These are phyloP conservation scores for Cepaea hortensis DNA, from an alignment of 2,888 invertebrate genomes.

Conservation along the genomic window DNA sequence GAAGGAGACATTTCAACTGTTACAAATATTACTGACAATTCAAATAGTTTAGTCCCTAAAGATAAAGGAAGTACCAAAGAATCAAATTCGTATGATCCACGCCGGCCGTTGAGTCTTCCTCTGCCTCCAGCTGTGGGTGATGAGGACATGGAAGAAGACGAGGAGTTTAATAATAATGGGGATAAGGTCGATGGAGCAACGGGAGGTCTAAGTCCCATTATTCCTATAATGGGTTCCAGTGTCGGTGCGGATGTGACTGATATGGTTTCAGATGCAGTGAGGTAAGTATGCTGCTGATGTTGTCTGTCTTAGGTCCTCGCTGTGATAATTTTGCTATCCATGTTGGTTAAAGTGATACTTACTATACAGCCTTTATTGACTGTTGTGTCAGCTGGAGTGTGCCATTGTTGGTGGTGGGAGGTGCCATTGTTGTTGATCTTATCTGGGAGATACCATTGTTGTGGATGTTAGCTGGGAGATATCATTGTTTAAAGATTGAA, in stretches of 20 bases:
- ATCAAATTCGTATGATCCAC: constrained; percentile 15
- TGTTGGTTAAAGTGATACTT: too few species aligned
- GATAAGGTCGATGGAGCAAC: neutral
- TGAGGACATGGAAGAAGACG: constrained; percentile 43
- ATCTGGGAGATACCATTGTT: too few species aligned
- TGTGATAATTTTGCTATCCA: too few species aligned
- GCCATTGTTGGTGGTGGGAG: neutral
- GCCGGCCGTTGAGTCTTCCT: constrained; percentile 50
- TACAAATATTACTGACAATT: neutral
- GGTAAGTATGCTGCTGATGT: constrained; percentile 15
- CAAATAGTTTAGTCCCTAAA: neutral
- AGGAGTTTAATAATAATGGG: neutral
- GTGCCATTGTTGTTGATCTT: too few species aligned
- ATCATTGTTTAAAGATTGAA: too few species aligned
- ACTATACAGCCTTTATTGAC: neutral
- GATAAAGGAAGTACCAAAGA: constrained; percentile 19
- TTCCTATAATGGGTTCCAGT: neutral
- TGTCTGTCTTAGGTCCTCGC: too few species aligned
- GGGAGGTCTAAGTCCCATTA: neutral
- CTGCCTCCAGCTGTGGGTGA: constrained; percentile 44
- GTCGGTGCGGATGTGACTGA: constrained; percentile 12
- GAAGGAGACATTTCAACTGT: neutral
- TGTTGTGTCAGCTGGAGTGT: neutral
- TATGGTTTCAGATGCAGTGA: constrained; percentile 44
- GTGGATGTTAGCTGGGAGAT: too few species aligned